A percentile compares a stretch with the other conserved stretches of the same genome.
Conservation (phyloP, 2,797 vertebrate species). For the Pseudomugil tenellus region DNA sequence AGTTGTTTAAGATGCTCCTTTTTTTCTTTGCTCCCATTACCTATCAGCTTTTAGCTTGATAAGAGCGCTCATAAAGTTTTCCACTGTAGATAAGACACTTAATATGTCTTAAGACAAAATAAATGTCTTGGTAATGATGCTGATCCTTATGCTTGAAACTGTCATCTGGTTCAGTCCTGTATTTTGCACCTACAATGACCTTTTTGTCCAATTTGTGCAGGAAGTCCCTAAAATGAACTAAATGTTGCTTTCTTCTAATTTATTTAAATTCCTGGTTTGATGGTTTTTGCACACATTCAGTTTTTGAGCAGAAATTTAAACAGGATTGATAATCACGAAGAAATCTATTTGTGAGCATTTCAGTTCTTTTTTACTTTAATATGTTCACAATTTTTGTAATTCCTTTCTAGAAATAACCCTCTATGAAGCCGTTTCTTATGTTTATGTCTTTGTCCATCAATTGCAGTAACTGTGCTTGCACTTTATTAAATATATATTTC, state of each 20-base stretch:
- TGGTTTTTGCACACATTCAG: conserved; percentile 18
- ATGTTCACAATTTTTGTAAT: conserved; percentile 8
- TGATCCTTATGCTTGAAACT: too few species aligned
- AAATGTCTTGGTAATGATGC: background rate
- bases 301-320: conserved; percentile 10
- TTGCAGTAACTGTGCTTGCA: conserved; percentile 9
- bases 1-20: too few species aligned
- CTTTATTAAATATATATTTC: conserved; percentile 25
- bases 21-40: too few species aligned
- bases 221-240: too few species aligned
- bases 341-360: conserved; percentile 9
- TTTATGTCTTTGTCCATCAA: conserved; percentile 12
- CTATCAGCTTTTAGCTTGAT: too few species aligned
- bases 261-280: background rate
- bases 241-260: conserved; percentile 7
- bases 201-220: too few species aligned
- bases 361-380: background rate
- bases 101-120: too few species aligned
- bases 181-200: too few species aligned
- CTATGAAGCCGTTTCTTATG: background rate
- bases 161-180: too few species aligned
- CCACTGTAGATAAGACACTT: background rate
- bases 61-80: background rate
- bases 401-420: background rate
- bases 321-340: too few species aligned